A percentile compares a stretch with the other conserved stretches of the same genome.
Evolutionary conservation across 2,113 vertebrate species (phyloP).

Genomic region (Sturnira hondurensis): DNA sequence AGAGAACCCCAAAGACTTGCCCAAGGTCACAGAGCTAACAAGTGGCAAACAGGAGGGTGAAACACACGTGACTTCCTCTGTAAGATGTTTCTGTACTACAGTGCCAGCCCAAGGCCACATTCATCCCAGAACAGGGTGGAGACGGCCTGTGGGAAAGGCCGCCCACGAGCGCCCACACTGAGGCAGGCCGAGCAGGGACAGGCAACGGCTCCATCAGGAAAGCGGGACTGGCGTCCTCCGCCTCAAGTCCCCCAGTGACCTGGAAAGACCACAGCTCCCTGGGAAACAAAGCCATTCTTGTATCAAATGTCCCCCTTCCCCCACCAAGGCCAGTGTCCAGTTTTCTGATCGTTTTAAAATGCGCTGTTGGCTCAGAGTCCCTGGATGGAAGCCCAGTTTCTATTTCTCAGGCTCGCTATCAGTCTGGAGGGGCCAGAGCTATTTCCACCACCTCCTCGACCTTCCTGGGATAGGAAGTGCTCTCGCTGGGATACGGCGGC

Average conservation of each 20-base stretch:
- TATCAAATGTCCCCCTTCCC: background rate
- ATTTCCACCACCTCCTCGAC: slow-evolving; percentile 28
- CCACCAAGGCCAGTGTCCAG: slow-evolving; percentile 41
- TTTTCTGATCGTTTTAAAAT: slow-evolving; percentile 48
- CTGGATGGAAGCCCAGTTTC: slow-evolving; percentile 46
- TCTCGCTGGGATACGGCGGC: background rate
- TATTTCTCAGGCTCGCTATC: slow-evolving; percentile 44
- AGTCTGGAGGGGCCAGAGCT: slow-evolving; percentile 9
- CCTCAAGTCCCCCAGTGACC: slow-evolving; percentile 38
- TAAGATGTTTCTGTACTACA: background rate
- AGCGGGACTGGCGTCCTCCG: background rate
- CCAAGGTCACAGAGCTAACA: slow-evolving; percentile 6
- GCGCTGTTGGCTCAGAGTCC: background rate
- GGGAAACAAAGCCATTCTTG: slow-evolving; percentile 52
- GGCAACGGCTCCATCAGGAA: background rate
- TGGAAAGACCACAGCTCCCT: background rate
- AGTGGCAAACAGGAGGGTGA: background rate
- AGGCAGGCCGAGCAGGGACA: background rate
- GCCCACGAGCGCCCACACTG: background rate
- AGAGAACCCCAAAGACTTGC: background rate
- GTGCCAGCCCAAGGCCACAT: background rate
- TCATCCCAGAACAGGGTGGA: background rate
- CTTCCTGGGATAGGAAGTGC: slow-evolving; percentile 4
- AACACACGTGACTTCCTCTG: background rate
- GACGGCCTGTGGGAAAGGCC: background rate